Evolutionary conservation across 2,888 invertebrate genomes (phyloP).

Genomic region (Selenia dentaria): DNA sequence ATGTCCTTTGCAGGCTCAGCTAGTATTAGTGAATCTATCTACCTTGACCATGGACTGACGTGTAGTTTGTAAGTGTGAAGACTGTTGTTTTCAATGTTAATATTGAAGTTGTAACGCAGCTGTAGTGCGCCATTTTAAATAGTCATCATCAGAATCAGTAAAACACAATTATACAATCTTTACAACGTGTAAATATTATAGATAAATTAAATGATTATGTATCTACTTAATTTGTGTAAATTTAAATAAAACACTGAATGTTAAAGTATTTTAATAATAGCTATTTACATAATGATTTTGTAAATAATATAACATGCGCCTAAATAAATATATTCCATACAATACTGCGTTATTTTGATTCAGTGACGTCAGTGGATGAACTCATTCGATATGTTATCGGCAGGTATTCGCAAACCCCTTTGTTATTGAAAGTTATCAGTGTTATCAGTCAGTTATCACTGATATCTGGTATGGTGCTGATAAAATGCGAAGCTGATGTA

Average conservation of each 20-base stretch:
- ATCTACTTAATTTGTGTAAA: too few relatives aligned
- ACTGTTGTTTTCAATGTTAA: constrained; percentile 4
- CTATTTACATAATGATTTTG: too few relatives aligned
- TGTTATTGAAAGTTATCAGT: constrained; percentile 10
- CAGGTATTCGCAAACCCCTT: constrained; percentile 4
- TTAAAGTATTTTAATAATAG: too few relatives aligned
- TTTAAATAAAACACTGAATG: too few relatives aligned
- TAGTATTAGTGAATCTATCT: constrained; percentile 32
- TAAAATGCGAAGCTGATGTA: neutral
- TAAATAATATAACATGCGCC: too few relatives aligned
- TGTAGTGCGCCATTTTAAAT: too few relatives aligned
- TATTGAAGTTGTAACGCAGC: too few relatives aligned
- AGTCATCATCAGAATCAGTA: too few relatives aligned
- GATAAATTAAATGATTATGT: too few relatives aligned
- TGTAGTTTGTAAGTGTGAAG: neutral
- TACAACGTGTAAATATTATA: too few relatives aligned
- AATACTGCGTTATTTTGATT: neutral
- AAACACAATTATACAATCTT: too few relatives aligned
- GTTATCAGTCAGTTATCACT: constrained; percentile 6
- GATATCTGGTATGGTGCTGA: constrained; percentile 24
- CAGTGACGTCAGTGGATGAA: constrained; percentile 9
- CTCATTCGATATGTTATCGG: constrained; percentile 24
- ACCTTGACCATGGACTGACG: neutral
- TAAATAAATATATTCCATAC: too few relatives aligned
- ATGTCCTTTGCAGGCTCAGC: constrained; percentile 69